A percentile compares a stretch with the other conserved stretches of the same genome.
These are phyloP conservation scores for Euclidia mi DNA, from an alignment of 2,888 invertebrate species.

Conservation along the genomic window DNA sequence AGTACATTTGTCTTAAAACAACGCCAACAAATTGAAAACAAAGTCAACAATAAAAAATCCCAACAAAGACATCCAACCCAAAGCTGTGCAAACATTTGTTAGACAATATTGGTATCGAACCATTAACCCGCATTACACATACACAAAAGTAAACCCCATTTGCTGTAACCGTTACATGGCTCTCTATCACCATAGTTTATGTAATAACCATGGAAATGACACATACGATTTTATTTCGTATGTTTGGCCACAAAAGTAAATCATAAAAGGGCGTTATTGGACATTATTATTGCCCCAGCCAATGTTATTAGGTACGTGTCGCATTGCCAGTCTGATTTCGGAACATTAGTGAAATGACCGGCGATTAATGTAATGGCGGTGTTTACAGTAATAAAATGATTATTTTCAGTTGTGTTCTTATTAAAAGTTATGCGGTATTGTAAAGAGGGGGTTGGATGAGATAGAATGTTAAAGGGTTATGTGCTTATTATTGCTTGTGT, in stretches of 20 bases:
- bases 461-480: neutral
- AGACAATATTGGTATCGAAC: conserved; percentile 20
- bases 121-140: conserved; percentile 21
- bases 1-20: too few relatives aligned
- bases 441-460: neutral
- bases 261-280: conserved; percentile 82
- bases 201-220: conserved; percentile 49
- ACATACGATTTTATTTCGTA: conserved; percentile 77
- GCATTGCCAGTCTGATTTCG: conserved; percentile 34
- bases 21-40: too few relatives aligned
- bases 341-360: conserved; percentile 42
- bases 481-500: too few relatives aligned
- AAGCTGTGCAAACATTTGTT: conserved; percentile 17
- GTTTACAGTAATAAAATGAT: conserved; percentile 9
- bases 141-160: conserved; percentile 39
- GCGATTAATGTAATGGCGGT: conserved; percentile 26
- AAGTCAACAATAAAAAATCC: too few relatives aligned
- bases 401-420: conserved; percentile 5
- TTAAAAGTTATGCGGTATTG: conserved; percentile 1
- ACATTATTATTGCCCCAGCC: conserved; percentile 78
- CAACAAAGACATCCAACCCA: conserved; percentile 14
- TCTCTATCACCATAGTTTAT: conserved; percentile 54
- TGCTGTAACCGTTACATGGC: conserved; percentile 33
- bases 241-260: conserved; percentile 77
- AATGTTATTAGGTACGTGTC: conserved; percentile 72